These are phyloP conservation scores for Eulemur coronatus DNA, from an alignment of 2,797 vertebrate genomes.

Conservation along the genomic window DNA sequence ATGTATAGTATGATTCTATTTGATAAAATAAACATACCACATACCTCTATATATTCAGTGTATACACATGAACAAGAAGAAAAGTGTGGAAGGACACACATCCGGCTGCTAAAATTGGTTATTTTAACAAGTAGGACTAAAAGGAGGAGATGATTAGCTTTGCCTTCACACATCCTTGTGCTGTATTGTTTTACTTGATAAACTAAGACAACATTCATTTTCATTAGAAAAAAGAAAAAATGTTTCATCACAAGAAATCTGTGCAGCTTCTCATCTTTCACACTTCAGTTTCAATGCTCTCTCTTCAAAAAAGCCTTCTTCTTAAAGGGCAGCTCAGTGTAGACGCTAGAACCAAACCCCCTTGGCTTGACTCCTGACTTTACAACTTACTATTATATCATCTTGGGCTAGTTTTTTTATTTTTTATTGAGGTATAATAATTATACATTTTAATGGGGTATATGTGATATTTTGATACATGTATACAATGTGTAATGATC, in stretches of 20 bases:
- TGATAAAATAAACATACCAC: neutral
- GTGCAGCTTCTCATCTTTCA: neutral
- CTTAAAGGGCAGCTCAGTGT: neutral
- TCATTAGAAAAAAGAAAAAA: neutral
- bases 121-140: neutral
- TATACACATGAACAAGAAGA: too few species aligned
- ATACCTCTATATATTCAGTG: neutral
- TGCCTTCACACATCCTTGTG: neutral
- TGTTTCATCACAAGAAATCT: neutral
- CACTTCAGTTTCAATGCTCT: neutral
- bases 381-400: fast-evolving
- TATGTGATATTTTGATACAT: neutral
- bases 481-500: neutral
- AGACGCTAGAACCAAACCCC: neutral
- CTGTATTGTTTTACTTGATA: too few species aligned
- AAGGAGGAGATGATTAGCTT: neutral
- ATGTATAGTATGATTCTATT: neutral
- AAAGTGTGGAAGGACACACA: neutral
- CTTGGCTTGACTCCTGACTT: neutral
- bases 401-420: neutral
- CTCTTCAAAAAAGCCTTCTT: neutral
- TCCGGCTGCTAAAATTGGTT: neutral
- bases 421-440: neutral
- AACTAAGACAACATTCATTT: neutral
- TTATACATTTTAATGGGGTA: neutral